Conservation (phyloP, 1,140 invertebrate genomes). For the Protaetia brevitarsis region DNA sequence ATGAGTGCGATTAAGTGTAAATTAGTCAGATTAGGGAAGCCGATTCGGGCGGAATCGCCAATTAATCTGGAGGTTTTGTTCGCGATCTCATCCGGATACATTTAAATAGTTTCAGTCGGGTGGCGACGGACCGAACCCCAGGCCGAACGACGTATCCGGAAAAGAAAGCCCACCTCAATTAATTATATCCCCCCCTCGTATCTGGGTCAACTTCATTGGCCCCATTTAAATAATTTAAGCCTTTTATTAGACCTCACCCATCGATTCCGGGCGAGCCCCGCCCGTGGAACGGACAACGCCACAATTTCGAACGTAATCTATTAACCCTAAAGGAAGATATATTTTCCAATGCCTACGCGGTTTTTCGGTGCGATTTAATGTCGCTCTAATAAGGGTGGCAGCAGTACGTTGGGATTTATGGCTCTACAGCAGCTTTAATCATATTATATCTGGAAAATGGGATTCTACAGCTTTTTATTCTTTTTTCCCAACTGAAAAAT, state of each 20-base stretch:
- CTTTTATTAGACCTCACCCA: conserved; percentile 10
- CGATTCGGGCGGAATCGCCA: not conserved
- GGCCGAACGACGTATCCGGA: not conserved
- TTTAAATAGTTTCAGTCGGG: not conserved
- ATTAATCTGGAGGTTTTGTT: conserved; percentile 4
- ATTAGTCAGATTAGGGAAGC: conserved; percentile 11
- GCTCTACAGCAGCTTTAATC: too few species aligned
- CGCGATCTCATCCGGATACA: conserved; percentile 9
- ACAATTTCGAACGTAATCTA: conserved; percentile 1
- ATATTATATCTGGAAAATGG: too few species aligned
- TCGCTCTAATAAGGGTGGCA: not conserved
- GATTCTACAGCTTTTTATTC: too few species aligned
- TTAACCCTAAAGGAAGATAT: conserved; percentile 8
- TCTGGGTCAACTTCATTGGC: conserved; percentile 17
- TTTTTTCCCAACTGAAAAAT: too few species aligned
- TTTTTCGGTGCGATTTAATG: conserved; percentile 8
- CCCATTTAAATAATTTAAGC: conserved; percentile 18
- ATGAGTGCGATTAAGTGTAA: conserved; percentile 1
- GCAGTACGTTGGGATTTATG: too few species aligned
- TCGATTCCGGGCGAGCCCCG: not conserved
- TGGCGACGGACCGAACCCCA: not conserved
- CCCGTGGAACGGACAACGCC: not conserved
- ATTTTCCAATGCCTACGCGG: conserved; percentile 4
- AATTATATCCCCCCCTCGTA: conserved; percentile 14
- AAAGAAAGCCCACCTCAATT: conserved; percentile 3